Evolutionary conservation across 1,140 invertebrate genomes (phyloP).

Genomic region (Drosophila carrolli): DNA sequence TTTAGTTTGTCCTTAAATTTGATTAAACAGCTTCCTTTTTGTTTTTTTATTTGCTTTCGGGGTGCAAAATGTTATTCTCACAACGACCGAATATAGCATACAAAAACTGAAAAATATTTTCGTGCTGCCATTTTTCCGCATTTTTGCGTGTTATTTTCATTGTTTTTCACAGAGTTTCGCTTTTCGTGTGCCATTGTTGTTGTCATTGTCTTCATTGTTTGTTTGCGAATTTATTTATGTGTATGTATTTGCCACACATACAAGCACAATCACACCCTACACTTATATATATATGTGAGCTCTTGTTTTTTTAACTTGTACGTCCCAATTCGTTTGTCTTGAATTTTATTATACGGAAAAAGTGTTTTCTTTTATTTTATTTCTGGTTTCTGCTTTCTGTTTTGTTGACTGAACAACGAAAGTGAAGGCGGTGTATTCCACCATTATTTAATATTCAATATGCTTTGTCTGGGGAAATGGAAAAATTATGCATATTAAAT

Average conservation of each 20-base stretch:
- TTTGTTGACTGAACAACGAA: conserved; percentile 25
- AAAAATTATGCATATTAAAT: conserved; percentile 82
- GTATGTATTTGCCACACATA: conserved; percentile 25
- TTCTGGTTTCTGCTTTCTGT: conserved; percentile 29
- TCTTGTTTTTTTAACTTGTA: conserved; percentile 61
- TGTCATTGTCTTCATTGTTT: conserved; percentile 49
- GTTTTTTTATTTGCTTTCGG: conserved; percentile 1
- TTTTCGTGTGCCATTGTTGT: conserved; percentile 36
- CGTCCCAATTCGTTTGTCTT: conserved; percentile 78
- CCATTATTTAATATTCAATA: conserved; percentile 81
- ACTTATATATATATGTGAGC: conserved; percentile 1
- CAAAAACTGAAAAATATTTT: conserved; percentile 63
- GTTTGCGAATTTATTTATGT: conserved; percentile 67
- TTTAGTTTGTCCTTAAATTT: conserved; percentile 16
- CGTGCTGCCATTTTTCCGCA: conserved; percentile 71
- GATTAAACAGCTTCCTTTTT: conserved; percentile 11
- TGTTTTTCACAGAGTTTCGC: conserved; percentile 66
- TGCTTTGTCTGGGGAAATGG: conserved; percentile 76
- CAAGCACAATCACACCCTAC: conserved; percentile 2
- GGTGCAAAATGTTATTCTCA: conserved; percentile 9
- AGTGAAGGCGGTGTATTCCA: conserved; percentile 32
- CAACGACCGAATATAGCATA: conserved; percentile 19
- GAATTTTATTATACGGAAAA: conserved; percentile 71
- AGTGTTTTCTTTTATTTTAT: conserved; percentile 67
- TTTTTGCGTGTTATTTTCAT: conserved; percentile 78